These are phyloP conservation scores for Osedax fenrisi DNA, from an alignment of 2,888 invertebrate species.

Conservation along the genomic window DNA sequence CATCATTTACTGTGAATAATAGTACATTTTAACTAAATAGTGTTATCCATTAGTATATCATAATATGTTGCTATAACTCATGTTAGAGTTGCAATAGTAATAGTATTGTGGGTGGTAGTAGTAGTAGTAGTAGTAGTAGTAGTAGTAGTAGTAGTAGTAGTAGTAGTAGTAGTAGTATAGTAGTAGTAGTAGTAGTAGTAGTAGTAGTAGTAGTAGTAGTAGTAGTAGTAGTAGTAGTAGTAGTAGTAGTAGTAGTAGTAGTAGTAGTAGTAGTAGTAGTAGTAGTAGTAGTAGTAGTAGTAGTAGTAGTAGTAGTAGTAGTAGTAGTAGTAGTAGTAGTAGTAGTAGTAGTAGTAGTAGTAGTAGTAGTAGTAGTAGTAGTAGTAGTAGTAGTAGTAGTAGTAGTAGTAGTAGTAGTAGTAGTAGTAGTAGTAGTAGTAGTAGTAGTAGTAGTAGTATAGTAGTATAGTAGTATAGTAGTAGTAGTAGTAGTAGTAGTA, in stretches of 20 bases:
- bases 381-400: slow-evolving; percentile 31
- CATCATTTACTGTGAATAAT: too few relatives aligned
- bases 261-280: slow-evolving; percentile 13
- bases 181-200: slow-evolving; percentile 21
- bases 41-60: too few relatives aligned
- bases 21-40: too few relatives aligned
- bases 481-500: slow-evolving; percentile 9
- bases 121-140: slow-evolving; percentile 30
- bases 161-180: not conserved
- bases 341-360: slow-evolving; percentile 31
- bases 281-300: slow-evolving; percentile 30
- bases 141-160: slow-evolving; percentile 30
- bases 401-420: slow-evolving; percentile 31
- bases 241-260: slow-evolving; percentile 29
- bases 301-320: slow-evolving; percentile 30
- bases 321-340: slow-evolving; percentile 30
- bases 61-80: not conserved
- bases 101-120: not conserved
- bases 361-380: slow-evolving; percentile 30
- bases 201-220: slow-evolving; percentile 31
- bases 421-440: slow-evolving; percentile 21
- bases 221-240: slow-evolving; percentile 31
- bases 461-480: not conserved
- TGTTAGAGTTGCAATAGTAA: not conserved
- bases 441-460: not conserved